Evolutionary conservation across 2,888 invertebrate genomes (phyloP), one percentile per base, ranked within the genome.

Genomic region (Gastrophysa polygoni): DNA sequence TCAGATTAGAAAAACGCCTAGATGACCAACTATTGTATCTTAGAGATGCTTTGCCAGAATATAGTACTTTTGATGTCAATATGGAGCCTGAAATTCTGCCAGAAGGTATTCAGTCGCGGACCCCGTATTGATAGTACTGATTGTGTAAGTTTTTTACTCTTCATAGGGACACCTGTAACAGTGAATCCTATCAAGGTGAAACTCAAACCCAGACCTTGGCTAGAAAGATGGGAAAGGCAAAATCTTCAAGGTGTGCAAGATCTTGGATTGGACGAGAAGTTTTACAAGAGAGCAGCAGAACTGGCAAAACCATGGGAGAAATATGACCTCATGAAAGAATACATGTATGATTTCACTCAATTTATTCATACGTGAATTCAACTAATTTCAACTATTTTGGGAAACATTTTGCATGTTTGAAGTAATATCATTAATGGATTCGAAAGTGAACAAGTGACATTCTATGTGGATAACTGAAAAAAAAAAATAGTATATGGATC

Each of bases 271-370:
- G 76, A 80, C 3, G 78, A 80, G 64, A 74, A 64, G 49, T 77
- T 80, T 63, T 78, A 77, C 59, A 70, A 73, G 20, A 85, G 87
- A 57, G 86, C 89, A 4, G 83, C 86, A 67, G 77, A 85, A 55
- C 77, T 85, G 29, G 86, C 85, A 46, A 90, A 85, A 68, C 93
- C 94, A 0, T 93, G 92, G 89, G 93, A 93, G 77, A 91, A 95
- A 84, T 94, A 89, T 81, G 98, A 98, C 82, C 83, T 98, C 56
- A 96, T 98, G 96, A 92, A 92, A 80, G 86, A 90, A 63, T 98
- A 98, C 80, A 91, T 96, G 87, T 89, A 80, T 74, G 76, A 72
- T 54, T 61, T 60, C 63, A n/a, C n/a, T n/a, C n/a, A n/a, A n/a
- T n/a, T n/a, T n/a, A n/a, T n/a, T n/a, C n/a, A n/a, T n/a, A n/a